Base-by-base conservation (phyloP, 2,797 vertebrate genomes). In the Avahi laniger region DNA sequence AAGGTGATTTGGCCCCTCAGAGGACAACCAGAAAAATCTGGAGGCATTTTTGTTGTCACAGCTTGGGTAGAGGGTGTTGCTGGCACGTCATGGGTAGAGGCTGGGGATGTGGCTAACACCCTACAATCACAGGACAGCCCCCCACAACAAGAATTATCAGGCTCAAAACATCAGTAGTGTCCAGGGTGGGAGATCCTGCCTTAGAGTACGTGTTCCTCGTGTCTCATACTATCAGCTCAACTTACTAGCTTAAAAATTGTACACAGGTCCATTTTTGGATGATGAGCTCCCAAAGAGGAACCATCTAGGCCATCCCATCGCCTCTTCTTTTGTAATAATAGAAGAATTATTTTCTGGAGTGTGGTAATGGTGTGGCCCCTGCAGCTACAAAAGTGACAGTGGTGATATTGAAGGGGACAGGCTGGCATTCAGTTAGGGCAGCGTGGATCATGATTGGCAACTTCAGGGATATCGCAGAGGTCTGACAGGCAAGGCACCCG, bases 361-460 rank as follows among this genome's bases (percentile, higher is more conserved):
- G 4, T 54, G 22, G 18, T 24, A 20, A 54, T 59, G 48, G 11
- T 15, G 11, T 33, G 33, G 50, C 6, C 18, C 22, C 54, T 46
- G 15, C 22, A 41, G 65, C 50, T 50, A 76, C 33, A 43, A 6
- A 38, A 30, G 43, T 35, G 63, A 50, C 73, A 69, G 52, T 48
- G 26, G 59, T 24, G 46, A n/a, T 3, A 2, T 11, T 14, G 26
- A 73, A 63, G 57, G 8, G 18, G 24, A 38, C 41, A 63, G 59
- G 41, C 12, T 28, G 22, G 22, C 24, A 2, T 35, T 59, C 26
- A 26, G 11, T 18, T 8, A 46, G 41, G 46, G 57, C 12, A 50
- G 41, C 2, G 0, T n/a, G 10, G 24, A 35, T 13, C 35, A 4
- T 33, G 50, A 52, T 0, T n/a, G n/a, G 52, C 46, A 54, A 9